These are phyloP conservation scores for Oryzias celebensis DNA, from an alignment of 2,113 vertebrate species.

Conservation along the genomic window DNA sequence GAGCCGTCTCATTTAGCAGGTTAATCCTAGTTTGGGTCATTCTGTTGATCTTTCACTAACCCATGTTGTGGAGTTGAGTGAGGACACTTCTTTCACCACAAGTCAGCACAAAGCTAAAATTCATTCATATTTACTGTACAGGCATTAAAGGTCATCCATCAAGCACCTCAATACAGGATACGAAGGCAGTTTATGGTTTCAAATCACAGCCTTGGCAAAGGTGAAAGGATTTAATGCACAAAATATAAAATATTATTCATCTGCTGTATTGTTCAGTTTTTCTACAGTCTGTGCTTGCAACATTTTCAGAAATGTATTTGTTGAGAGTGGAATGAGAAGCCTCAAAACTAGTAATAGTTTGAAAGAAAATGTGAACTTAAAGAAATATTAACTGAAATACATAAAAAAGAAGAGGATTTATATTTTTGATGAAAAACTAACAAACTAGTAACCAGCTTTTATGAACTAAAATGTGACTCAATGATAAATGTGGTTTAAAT, in stretches of 20 bases:
- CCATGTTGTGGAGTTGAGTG: slow-evolving; percentile 43
- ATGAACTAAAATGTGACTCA: no score
- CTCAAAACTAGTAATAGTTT: neutral
- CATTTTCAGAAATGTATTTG: slow-evolving; percentile 3
- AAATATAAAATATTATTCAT: neutral
- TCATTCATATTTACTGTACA: slow-evolving; percentile 36
- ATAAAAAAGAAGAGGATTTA: no score
- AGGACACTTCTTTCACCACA: slow-evolving; percentile 25
- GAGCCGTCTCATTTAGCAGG: slow-evolving; percentile 42
- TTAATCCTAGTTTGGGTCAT: slow-evolving; percentile 32
- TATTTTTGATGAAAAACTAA: no score
- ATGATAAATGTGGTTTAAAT: no score
- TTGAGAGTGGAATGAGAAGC: slow-evolving; percentile 11
- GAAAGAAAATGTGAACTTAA: neutral
- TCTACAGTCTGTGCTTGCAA: neutral
- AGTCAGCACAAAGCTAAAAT: slow-evolving; percentile 55
- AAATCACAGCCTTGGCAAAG: neutral
- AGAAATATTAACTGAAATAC: neutral
- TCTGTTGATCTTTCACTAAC: slow-evolving; percentile 44
- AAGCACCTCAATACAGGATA: slow-evolving; percentile 54
- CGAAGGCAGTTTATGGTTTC: neutral
- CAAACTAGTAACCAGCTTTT: no score
- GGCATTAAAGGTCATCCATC: slow-evolving; percentile 33
- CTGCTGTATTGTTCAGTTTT: neutral
- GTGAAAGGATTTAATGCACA: neutral